Evolutionary conservation across 1,140 invertebrate species (phyloP), one percentile per base, ranked within the genome.

Genomic region (Tetramorium alpestre): DNA sequence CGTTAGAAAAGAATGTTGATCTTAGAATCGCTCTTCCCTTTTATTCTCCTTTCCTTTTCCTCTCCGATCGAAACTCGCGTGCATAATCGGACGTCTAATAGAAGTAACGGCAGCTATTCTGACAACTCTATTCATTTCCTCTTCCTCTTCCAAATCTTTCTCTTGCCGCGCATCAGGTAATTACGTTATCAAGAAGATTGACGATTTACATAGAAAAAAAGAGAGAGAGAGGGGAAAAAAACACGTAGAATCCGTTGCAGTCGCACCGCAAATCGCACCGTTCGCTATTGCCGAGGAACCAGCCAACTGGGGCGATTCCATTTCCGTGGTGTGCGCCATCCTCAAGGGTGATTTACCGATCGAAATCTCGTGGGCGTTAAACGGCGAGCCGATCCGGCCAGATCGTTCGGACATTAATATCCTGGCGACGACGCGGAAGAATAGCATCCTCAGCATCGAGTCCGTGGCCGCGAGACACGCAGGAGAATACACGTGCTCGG

Each of bases 361-460:
- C 67, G 95, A 95, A 78, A 96, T 97, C 64, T 85, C 90, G 3
- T 96, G 96, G 96, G 92, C 90, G 16, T 90, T 96, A 33, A 95
- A 96, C 69, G 94, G 94, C 18, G 91, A 94, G 82, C 90, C 92
- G 28, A 92, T 94, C 64, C 82, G 85, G 33, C 88, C 70, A 4
- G 90, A 93, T 60, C 92, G 92, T 78, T 72, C 89, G 6, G 95
- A 95, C 58, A 92, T 95, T 67, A 93, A 91, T 87, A 92, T 95
- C 69, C 56, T 94, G 64, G 92, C 94, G 33, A 95, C 93, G 2
- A 95, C 95, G 13, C 95, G 95, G 82, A 95, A 95, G 77, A 94
- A 96, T 77, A 97, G 96, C 94, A 96, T 97, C 86, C 94, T 98
- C 70, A 97, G 96, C 86, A 97, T 98, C 90, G 97, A 97, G 89